Conservation (phyloP, 1,140 invertebrate genomes). For the Sminthurides bifidus region DNA sequence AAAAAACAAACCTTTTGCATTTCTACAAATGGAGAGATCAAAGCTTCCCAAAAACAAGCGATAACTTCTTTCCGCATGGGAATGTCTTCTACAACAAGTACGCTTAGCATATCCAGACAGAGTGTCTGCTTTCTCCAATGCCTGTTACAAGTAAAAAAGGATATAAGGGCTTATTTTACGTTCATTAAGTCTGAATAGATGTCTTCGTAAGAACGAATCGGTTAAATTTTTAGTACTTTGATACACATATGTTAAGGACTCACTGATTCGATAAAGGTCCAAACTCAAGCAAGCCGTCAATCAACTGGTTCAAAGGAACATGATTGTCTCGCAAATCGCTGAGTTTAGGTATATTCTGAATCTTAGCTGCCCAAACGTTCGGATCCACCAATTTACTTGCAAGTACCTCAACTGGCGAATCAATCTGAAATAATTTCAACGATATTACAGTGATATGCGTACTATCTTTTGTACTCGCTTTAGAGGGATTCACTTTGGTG, state of each 20-base stretch:
- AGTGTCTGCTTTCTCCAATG: conserved; percentile 71
- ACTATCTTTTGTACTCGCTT: background rate
- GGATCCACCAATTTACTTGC: background rate
- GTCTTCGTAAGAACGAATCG: too few species aligned
- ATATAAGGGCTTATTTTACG: too few species aligned
- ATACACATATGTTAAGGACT: too few species aligned
- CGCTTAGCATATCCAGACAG: conserved; percentile 55
- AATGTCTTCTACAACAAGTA: conserved; percentile 58
- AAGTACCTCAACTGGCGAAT: background rate
- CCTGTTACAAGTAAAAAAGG: conserved; percentile 37
- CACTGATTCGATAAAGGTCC: conserved; percentile 55
- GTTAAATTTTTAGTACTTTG: too few species aligned
- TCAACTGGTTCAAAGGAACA: conserved; percentile 46
- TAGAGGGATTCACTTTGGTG: background rate
- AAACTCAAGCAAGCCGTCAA: conserved; percentile 49
- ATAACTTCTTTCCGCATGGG: conserved; percentile 50
- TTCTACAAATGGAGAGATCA: conserved; percentile 62
- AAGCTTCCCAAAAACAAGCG: conserved; percentile 50
- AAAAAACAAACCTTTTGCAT: conserved; percentile 50
- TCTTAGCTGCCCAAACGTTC: conserved; percentile 1
- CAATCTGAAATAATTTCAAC: background rate
- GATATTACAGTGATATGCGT: background rate
- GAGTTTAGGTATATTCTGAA: too few species aligned
- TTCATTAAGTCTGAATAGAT: too few species aligned
- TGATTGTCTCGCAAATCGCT: conserved; percentile 36